Evolutionary conservation across 2,888 invertebrate species (phyloP), one percentile per base, ranked within the genome.

Genomic region (Pyrocoelia pectoralis): DNA sequence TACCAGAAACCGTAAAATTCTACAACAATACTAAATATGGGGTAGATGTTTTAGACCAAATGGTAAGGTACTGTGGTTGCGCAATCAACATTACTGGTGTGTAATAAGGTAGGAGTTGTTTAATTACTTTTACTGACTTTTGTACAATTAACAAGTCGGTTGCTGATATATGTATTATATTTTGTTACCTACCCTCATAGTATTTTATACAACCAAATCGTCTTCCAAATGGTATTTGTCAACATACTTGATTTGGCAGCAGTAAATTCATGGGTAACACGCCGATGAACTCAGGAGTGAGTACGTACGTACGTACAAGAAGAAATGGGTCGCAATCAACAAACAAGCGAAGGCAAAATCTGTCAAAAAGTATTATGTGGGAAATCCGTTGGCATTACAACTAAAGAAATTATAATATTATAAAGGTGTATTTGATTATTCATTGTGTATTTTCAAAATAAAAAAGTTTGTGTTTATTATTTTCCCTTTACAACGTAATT

Each of bases 371-470:
- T 38, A 38, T 5, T 38, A 12, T 38, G 38, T 38, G 38, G 12
- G 38, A 38, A 38, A 38, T 38, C 6, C 38, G 38, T 38, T 38
- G 38, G 10, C 38, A 9, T 38, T 38, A 38, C 10, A 38, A 38
- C 38, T 38, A 38, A 38, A 38, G n/a, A 38, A 38, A n/a, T 38
- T 38, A n/a, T n/a, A n/a, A 38, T 12, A 9, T 38, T 5, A 8
- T 12, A 5, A 38, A 3, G 38, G 38, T 38, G 38, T 38, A 9
- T 38, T 38, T 38, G n/a, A 9, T 38, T 38, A 38, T 3, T 38
- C n/a, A 38, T 38, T 38, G 12, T n/a, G 38, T 38, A 9, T 38
- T 38, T 38, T 38, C 38, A 38, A 38, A 38, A 38, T 38, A 38
- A 38, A 38, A 38, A 38, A 38, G 12, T n/a, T 24, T 24, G 4